phyloP scores from a whole-genome alignment of 2,113 vertebrate species.

The Podocnemis expansa region DNA sequence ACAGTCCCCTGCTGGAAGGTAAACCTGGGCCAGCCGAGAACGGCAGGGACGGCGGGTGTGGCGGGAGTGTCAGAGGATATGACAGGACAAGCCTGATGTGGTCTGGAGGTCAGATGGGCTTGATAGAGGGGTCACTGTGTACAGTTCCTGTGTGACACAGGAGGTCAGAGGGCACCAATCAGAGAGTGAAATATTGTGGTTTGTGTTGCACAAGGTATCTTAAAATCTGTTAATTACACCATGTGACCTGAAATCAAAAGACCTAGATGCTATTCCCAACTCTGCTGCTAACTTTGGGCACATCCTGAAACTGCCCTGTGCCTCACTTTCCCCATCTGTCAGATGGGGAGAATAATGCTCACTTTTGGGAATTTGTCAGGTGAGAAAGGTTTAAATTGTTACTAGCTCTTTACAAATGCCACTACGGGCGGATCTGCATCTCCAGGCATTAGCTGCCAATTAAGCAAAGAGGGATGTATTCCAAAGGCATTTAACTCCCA shows the following conservation, averaged over 20 bases:
- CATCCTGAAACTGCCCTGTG: not conserved
- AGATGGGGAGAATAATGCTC: not conserved
- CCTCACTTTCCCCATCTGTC: not conserved
- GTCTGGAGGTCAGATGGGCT: not conserved
- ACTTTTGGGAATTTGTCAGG: not conserved
- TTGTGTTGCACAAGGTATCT: not conserved
- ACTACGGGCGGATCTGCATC: no score
- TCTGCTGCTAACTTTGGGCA: not conserved
- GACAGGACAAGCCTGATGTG: not conserved
- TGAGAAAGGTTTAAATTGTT: no score
- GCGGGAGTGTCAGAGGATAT: not conserved
- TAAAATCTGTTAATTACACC: not conserved
- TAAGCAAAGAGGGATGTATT: no score
- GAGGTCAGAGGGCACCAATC: not conserved
- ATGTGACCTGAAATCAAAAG: not conserved
- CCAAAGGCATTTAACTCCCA: not conserved
- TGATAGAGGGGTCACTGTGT: not conserved
- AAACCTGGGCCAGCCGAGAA: not conserved
- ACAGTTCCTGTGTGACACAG: not conserved
- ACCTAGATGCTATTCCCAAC: not conserved
- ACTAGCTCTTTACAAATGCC: no score
- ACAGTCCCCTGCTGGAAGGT: constrained; percentile 80
- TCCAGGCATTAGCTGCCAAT: no score
- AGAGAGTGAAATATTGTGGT: not conserved
- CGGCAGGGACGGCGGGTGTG: not conserved